These are phyloP conservation scores for Platypus cylindrus DNA, from an alignment of 2,888 invertebrate species.

Conservation along the genomic window DNA sequence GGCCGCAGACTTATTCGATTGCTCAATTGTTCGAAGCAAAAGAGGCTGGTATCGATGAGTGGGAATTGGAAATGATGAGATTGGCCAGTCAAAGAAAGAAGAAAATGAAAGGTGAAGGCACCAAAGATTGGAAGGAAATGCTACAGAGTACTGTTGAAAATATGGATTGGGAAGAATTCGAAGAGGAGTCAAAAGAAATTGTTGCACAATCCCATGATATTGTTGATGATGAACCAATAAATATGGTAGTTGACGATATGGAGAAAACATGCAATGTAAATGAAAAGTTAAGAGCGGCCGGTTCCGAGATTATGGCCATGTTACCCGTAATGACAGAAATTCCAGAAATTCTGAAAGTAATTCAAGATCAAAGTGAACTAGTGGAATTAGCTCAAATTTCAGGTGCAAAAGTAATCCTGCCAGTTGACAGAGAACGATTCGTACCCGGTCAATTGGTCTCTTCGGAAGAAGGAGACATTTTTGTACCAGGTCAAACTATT, in stretches of 20 bases:
- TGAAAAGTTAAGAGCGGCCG: slow-evolving; percentile 44
- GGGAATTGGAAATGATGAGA: slow-evolving; percentile 32
- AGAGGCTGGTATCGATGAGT: slow-evolving; percentile 30
- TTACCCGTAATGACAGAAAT: slow-evolving; percentile 52
- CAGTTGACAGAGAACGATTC: slow-evolving; percentile 52
- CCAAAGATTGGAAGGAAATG: slow-evolving; percentile 31
- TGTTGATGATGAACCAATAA: slow-evolving; percentile 37
- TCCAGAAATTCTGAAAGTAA: slow-evolving; percentile 46
- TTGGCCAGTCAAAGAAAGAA: slow-evolving; percentile 29
- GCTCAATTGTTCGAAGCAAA: slow-evolving; percentile 46
- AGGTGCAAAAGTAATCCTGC: slow-evolving; percentile 39
- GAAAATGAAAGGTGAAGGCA: slow-evolving; percentile 28
- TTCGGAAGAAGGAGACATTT: slow-evolving; percentile 37
- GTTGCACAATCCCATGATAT: slow-evolving; percentile 28
- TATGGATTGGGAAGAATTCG: slow-evolving; percentile 32
- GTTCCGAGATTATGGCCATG: slow-evolving; percentile 39
- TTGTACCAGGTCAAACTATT: slow-evolving; percentile 60
- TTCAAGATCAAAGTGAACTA: slow-evolving; percentile 46
- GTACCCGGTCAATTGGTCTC: slow-evolving; percentile 67
- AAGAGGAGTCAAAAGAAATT: slow-evolving; percentile 31
- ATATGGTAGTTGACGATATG: slow-evolving; percentile 39
- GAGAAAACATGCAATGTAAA: slow-evolving; percentile 46
- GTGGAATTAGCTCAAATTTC: slow-evolving; percentile 48
- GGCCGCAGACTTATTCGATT: slow-evolving; percentile 37
- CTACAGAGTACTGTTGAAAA: slow-evolving; percentile 26